These are phyloP conservation scores for Euclidia mi DNA, from an alignment of 2,888 invertebrate genomes.

Conservation along the genomic window DNA sequence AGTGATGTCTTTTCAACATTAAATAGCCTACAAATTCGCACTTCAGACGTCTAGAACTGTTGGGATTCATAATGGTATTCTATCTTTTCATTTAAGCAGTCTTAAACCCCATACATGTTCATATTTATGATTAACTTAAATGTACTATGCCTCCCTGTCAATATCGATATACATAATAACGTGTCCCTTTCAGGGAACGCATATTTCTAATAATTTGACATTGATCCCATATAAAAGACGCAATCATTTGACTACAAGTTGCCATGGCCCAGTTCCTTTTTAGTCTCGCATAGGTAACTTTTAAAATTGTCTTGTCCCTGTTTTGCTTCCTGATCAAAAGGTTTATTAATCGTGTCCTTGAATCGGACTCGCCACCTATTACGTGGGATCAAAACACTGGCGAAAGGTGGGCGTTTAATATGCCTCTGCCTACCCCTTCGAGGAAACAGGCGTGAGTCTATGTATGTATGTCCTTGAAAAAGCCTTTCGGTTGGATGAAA, in stretches of 20 bases:
- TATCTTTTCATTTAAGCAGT: conserved; percentile 1
- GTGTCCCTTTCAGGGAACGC: conserved; percentile 1
- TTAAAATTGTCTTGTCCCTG: conserved; percentile 68
- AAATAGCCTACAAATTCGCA: too few relatives aligned
- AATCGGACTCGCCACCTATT: too few relatives aligned
- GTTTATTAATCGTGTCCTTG: conserved; percentile 72
- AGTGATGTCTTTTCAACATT: background rate
- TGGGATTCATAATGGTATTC: too few relatives aligned
- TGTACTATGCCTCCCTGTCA: conserved; percentile 31
- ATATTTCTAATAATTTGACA: conserved; percentile 58
- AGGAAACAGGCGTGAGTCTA: too few relatives aligned
- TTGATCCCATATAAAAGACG: conserved; percentile 62
- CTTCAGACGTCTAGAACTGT: too few relatives aligned
- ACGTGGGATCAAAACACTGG: too few relatives aligned
- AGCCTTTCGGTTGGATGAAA: conserved; percentile 71
- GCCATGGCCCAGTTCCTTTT: conserved; percentile 54
- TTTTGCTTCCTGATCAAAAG: conserved; percentile 73
- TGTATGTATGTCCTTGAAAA: too few relatives aligned
- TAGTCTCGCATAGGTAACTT: conserved; percentile 70
- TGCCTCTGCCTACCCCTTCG: too few relatives aligned
- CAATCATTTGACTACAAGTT: conserved; percentile 65
- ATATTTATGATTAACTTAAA: conserved; percentile 20
- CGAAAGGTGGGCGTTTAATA: too few relatives aligned
- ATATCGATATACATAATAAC: conserved; percentile 29
- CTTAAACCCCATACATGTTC: conserved; percentile 1